These are phyloP conservation scores for Otis tarda DNA, from an alignment of 2,113 vertebrate genomes.

Conservation along the genomic window DNA sequence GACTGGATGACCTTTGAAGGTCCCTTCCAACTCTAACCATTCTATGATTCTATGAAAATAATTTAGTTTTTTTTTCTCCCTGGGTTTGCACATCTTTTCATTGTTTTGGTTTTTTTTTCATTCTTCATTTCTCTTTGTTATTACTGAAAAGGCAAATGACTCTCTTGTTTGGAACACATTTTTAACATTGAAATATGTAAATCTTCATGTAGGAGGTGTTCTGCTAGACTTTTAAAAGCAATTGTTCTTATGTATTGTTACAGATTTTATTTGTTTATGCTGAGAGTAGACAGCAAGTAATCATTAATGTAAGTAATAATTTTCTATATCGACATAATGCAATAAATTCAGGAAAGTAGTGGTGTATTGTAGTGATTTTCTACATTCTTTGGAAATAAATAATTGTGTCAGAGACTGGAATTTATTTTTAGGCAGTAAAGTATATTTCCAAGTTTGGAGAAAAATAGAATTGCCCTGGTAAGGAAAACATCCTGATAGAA, in stretches of 20 bases:
- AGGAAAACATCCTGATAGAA: neutral
- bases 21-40: too few species aligned
- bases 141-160: neutral
- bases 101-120: neutral
- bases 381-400: neutral
- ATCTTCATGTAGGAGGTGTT: neutral
- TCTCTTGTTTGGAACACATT: neutral
- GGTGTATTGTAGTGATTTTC: neutral
- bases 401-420: neutral
- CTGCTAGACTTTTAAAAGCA: neutral
- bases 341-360: neutral
- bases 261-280: neutral
- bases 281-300: neutral
- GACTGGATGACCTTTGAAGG: too few species aligned
- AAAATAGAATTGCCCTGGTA: neutral
- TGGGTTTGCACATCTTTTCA: neutral
- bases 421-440: neutral
- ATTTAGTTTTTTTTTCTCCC: fast-evolving
- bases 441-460: neutral
- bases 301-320: neutral
- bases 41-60: too few species aligned
- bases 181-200: neutral
- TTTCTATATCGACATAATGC: neutral
- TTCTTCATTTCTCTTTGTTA: neutral
- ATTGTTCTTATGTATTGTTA: neutral